A percentile compares a stretch with the other conserved stretches of the same genome.
phyloP scores from a whole-genome alignment of 2,113 vertebrate genomes.

The Poeciliopsis retropinna region DNA sequence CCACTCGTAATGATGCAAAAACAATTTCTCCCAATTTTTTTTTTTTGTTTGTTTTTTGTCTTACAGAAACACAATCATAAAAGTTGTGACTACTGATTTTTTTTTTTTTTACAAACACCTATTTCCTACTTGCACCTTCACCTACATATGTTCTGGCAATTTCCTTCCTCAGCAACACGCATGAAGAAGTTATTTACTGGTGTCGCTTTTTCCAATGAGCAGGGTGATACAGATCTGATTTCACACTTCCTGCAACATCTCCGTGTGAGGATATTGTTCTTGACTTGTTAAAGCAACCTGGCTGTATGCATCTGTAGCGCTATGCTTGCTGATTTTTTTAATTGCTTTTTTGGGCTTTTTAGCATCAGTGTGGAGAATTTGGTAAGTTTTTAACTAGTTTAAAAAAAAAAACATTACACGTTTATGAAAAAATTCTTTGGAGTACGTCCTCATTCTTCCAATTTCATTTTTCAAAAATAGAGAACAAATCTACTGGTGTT shows the following conservation, averaged over 20 bases:
- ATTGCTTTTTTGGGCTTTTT: too few relatives aligned
- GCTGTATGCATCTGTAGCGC: not conserved
- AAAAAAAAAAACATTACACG: not conserved
- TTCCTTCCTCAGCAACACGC: not conserved
- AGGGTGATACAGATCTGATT: constrained; percentile 4
- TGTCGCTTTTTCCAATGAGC: not conserved
- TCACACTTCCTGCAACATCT: not conserved
- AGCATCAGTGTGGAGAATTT: too few relatives aligned
- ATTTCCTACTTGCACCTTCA: constrained; percentile 18
- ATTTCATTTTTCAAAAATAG: not conserved
- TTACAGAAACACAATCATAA: not conserved
- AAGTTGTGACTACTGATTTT: not conserved
- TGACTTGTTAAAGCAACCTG: not conserved
- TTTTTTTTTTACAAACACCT: not conserved
- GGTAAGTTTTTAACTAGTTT: too few relatives aligned
- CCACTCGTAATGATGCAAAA: not conserved
- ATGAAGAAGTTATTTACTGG: constrained; percentile 17
- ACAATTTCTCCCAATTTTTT: not conserved
- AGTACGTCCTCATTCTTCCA: too few relatives aligned
- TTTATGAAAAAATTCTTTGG: not conserved
- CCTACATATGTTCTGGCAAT: not conserved
- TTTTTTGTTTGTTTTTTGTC: too few relatives aligned
- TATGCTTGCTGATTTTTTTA: not conserved
- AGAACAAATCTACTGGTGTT: not conserved
- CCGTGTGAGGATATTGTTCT: not conserved